Conservation (phyloP, 2,113 vertebrate species). For the human (Homo sapiens) region GRCh38 chr3:131482501-131483000, state of each 20-base stretch:
- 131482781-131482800: not conserved
- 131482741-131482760: not conserved
- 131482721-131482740: slow-evolving; percentile 8
- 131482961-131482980: slow-evolving; percentile 5
- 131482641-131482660: not conserved
- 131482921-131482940: not conserved
- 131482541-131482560: not conserved
- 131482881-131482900: not conserved
- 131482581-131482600: not conserved
- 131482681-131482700: not conserved
- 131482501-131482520: too few relatives aligned
- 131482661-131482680: not conserved
- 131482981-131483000: not conserved
- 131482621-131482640: not conserved
- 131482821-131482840: not conserved
- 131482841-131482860: not conserved
- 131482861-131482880: accelerated
- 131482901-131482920: not conserved
- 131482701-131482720: slow-evolving; percentile 23
- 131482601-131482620: not conserved
- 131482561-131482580: not conserved
- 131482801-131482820: not conserved
- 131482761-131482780: not conserved
- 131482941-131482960: not conserved
- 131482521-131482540: not conserved